These are phyloP conservation scores for Phodopus roborovskii DNA, from an alignment of 2,113 vertebrate species.

Conservation along the genomic window DNA sequence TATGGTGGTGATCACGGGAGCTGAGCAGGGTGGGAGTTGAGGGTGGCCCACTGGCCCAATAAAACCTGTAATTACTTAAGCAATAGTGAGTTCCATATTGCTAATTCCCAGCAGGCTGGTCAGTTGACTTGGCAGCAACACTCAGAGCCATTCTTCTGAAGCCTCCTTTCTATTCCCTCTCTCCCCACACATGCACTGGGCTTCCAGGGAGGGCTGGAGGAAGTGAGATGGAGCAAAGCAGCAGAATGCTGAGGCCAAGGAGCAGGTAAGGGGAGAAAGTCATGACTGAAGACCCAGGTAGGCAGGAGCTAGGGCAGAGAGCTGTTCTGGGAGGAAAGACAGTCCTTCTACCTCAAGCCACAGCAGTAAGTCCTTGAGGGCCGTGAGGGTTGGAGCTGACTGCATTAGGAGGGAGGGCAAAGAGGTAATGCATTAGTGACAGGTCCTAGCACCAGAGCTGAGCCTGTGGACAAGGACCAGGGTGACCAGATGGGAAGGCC, in stretches of 20 bases:
- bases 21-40: background rate
- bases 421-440: background rate
- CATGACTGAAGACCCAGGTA: background rate
- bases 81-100: background rate
- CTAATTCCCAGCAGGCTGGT: background rate
- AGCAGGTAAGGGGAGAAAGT: background rate
- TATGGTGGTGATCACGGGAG: background rate
- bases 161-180: background rate
- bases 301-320: background rate
- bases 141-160: background rate
- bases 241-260: background rate
- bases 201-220: background rate
- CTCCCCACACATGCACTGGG: background rate
- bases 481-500: background rate
- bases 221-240: background rate
- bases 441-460: background rate
- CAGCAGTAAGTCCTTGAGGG: background rate
- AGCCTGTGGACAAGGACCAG: background rate
- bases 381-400: background rate
- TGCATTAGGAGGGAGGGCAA: background rate
- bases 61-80: background rate
- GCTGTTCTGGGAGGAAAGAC: background rate
- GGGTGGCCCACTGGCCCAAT: background rate
- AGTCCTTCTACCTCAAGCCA: background rate
- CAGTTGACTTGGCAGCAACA: background rate